Evolutionary conservation across 2,888 invertebrate genomes (phyloP).

Genomic region (Macroteleia sp.): DNA sequence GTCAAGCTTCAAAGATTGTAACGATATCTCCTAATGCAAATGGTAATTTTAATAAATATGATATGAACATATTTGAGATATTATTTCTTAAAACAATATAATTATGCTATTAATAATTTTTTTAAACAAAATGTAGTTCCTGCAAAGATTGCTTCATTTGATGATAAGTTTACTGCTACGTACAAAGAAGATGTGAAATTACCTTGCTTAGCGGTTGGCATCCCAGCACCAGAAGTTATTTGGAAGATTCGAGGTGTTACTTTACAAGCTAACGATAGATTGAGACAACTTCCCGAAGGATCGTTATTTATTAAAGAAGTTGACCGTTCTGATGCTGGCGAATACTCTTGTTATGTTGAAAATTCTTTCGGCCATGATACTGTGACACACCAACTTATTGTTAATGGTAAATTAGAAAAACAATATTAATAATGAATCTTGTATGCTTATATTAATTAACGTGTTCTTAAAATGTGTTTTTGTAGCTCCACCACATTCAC

Average conservation of each 20-base stretch:
- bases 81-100: too few species aligned
- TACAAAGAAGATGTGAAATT: conserved; percentile 96
- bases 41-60: conserved; percentile 86
- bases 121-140: conserved; percentile 87
- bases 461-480: too few species aligned
- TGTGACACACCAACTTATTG: conserved; percentile 94
- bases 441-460: too few species aligned
- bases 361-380: conserved; percentile 97
- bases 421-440: too few species aligned
- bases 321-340: conserved; percentile 95
- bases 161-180: conserved; percentile 95
- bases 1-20: conserved; percentile 94
- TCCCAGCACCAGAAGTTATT: conserved; percentile 94
- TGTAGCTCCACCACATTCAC: conserved; percentile 91
- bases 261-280: conserved; percentile 91
- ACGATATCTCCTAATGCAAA: conserved; percentile 92
- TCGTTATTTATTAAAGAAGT: conserved; percentile 95
- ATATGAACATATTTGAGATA: too few species aligned
- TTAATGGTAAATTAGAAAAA: conserved; percentile 87
- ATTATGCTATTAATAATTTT: too few species aligned
- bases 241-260: conserved; percentile 92
- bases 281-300: conserved; percentile 94
- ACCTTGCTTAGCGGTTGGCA: conserved; percentile 96
- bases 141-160: conserved; percentile 97
- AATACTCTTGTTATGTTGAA: conserved; percentile 96